Percentiles rank a stretch among this genome's conserved stretches.
phyloP scores from a whole-genome alignment of 2,888 invertebrate species.

The Subacronicta megacephala region DNA sequence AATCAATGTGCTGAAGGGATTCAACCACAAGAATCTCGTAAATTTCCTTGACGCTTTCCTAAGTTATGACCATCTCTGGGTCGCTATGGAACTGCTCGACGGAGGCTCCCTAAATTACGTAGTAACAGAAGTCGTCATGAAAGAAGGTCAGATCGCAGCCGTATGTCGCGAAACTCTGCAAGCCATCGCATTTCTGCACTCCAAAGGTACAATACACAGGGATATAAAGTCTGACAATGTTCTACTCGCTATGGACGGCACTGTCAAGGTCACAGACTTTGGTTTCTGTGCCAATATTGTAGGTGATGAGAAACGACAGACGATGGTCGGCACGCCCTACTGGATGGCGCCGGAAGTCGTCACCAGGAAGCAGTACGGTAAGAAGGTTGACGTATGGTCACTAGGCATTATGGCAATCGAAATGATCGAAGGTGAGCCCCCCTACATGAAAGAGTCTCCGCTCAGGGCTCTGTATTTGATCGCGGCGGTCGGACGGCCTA shows the following conservation, averaged over 20 bases:
- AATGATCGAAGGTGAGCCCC: constrained; percentile 98
- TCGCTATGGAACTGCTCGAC: constrained; percentile 98
- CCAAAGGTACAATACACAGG: constrained; percentile 96
- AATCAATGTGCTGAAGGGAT: constrained; percentile 96
- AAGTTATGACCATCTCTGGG: constrained; percentile 98
- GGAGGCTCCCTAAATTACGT: constrained; percentile 99
- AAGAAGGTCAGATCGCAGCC: constrained; percentile 98
- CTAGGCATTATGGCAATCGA: constrained; percentile 99
- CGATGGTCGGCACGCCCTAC: constrained; percentile 99
- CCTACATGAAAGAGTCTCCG: constrained; percentile 98
- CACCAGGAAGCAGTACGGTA: constrained; percentile 97
- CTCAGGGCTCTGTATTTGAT: constrained; percentile 97
- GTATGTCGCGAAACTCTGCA: constrained; percentile 96
- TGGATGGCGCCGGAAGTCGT: constrained; percentile 99
- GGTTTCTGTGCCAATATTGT: constrained; percentile 99
- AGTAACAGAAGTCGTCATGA: constrained; percentile 99
- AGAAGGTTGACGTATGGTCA: constrained; percentile 98
- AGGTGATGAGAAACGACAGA: constrained; percentile 98
- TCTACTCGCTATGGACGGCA: constrained; percentile 97
- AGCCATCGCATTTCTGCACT: constrained; percentile 97
- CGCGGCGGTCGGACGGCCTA: constrained; percentile 98
- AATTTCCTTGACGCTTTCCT: constrained; percentile 98
- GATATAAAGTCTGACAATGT: constrained; percentile 99
- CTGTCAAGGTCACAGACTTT: constrained; percentile 98
- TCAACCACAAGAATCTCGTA: constrained; percentile 98